Evolutionary conservation across 2,888 invertebrate genomes (phyloP), one percentile per base, ranked within the genome.

Genomic region (Dryococelus australis): DNA sequence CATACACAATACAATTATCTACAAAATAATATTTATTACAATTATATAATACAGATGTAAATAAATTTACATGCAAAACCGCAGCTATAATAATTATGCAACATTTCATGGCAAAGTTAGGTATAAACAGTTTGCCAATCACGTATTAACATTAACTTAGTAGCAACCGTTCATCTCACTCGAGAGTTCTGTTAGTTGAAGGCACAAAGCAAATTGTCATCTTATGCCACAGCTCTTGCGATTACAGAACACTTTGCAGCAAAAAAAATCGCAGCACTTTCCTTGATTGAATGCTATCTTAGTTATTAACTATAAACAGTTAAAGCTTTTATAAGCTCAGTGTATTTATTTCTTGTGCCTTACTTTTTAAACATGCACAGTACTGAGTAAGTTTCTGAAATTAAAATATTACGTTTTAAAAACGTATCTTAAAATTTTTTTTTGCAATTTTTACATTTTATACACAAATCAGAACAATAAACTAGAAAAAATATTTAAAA

Each of bases 1-100:
- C 47, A 24, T 65, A 65, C 65, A 10, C 65, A 65, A 65, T 24
- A 10, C 65, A 65, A 91, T 91, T 92, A 92, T 92, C 92, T 92
- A 92, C 92, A 92, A 92, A 92, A 92, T 92, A 92, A 91, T 53
- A 53, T 92, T 92, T 86, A 87, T 65, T 84, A 87, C 84, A 81
- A 84, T 84, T 87, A 85, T 91, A 92, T 92, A 92, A 92, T 92
- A 92, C 92, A 92, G 91, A 91, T 92, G 92, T 92, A 92, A 92
- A 92, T 92, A 92, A 92, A 91, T 92, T 65, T 65, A 65, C 65
- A 65, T n/a, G 65, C 65, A 65, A 65, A 65, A 65, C n/a, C 0
- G 65, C 65, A 65, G 65, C n/a, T 65, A n/a, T 65, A 65, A 65
- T 24, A 65, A 16, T 65, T 65, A 65, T 20, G 65, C 65, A 65